Base-by-base conservation (phyloP, 2,797 vertebrate genomes). In the Siniperca undulata region DNA sequence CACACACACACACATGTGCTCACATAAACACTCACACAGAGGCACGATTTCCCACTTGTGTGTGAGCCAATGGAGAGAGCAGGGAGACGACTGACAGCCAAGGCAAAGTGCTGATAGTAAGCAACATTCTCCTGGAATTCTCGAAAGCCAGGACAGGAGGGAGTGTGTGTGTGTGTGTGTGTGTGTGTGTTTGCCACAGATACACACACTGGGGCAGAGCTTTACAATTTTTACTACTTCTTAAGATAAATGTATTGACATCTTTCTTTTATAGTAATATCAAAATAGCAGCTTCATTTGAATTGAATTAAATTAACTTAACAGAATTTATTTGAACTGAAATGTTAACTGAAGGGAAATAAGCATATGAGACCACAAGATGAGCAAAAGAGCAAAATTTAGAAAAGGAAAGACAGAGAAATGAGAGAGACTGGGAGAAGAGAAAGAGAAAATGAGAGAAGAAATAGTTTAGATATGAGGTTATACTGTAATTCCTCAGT, bases 31-130 rank as follows among this genome's bases (percentile, higher is more conserved):
- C 82, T 89, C 84, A 6, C 91, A 88, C 82, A 78, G 56, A 86
- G 77, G 74, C 89, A 88, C 42, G 74, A 91, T 85, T 89, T 94
- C 86, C 80, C 91, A 91, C 90, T 84, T 78, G 87, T 74, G 76
- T 93, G 93, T 79, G 89, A 94, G 81, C 72, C 88, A 64, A 76
- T 34, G 83, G 80, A 85, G 85, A 86, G 78, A 78, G 83, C 89
- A 77, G 36, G 50, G 76, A 94, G 91, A 91, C 88, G 61, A 88
- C 90, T 90, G 93, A 92, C 92, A 92, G 89, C 74, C 81, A 61
- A 84, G 82, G 85, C 89, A 91, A 92, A 93, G 83, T 93, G 94
- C 94, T 94, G 94, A 94, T 86, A 78, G 84, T 89, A 86, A 73
- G 87, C 87, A 91, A 89, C 81, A 84, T 91, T 90, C 84, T 71